Percentiles rank a stretch among this genome's conserved stretches.
Conservation (phyloP, 1,140 invertebrate genomes). For the Xylocopa sonorina region DNA sequence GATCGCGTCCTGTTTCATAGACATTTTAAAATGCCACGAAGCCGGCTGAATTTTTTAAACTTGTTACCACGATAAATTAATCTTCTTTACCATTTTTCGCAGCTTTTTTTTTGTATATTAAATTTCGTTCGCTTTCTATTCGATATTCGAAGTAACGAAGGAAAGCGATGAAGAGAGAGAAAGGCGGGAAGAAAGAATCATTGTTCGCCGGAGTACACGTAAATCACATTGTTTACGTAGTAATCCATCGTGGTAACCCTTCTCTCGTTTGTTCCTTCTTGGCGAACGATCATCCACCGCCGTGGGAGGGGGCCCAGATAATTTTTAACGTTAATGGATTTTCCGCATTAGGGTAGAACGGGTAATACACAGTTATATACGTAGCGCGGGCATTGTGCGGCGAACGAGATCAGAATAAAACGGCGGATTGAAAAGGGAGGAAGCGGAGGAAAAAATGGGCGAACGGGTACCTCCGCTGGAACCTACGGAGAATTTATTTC, state of each 20-base stretch:
- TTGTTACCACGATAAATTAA: too few species aligned
- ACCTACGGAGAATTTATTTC: constrained; percentile 7
- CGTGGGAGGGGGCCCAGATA: background rate
- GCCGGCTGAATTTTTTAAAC: too few species aligned
- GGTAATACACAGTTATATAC: background rate
- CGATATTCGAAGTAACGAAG: too few species aligned
- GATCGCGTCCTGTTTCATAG: too few species aligned
- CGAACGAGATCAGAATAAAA: constrained; percentile 14
- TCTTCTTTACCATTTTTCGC: too few species aligned
- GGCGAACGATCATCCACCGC: too few species aligned
- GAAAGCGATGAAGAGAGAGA: background rate
- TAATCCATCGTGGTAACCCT: background rate
- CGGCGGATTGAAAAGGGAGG: constrained; percentile 1
- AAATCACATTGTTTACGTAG: background rate
- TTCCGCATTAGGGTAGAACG: background rate
- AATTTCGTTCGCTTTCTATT: too few species aligned
- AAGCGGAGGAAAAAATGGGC: background rate
- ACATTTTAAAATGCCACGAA: too few species aligned
- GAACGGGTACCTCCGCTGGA: background rate
- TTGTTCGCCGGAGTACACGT: background rate
- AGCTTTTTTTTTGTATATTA: too few species aligned
- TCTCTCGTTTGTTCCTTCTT: background rate
- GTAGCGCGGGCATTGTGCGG: constrained; percentile 8
- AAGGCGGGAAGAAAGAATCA: background rate
- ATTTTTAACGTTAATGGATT: constrained; percentile 30